These are phyloP conservation scores for Drosophila ochracea DNA, from an alignment of 2,888 invertebrate species.

Conservation along the genomic window DNA sequence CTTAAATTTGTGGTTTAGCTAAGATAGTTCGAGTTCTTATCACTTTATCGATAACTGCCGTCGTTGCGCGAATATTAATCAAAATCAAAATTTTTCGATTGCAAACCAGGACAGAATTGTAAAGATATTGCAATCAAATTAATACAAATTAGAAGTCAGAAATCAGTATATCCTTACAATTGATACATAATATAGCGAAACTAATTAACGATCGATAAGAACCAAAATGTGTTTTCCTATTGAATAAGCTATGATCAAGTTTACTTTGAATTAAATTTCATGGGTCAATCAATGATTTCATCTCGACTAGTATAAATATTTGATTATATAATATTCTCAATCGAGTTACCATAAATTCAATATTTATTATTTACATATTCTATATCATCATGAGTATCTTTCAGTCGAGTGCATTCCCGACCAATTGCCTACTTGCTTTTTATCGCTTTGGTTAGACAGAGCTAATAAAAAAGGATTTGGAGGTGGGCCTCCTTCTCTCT, in stretches of 20 bases:
- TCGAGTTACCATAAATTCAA: background rate
- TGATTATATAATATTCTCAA: background rate
- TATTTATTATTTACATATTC: background rate
- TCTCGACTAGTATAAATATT: background rate
- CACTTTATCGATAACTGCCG: no score
- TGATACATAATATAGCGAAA: background rate
- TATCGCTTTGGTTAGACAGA: slow-evolving; percentile 44
- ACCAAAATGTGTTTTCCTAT: no score
- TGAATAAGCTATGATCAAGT: no score
- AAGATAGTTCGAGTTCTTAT: background rate
- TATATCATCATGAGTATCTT: background rate
- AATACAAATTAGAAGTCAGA: background rate
- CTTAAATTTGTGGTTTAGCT: fast-evolving
- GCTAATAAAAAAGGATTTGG: slow-evolving; percentile 76
- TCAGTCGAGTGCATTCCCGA: background rate
- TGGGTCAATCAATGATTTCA: background rate
- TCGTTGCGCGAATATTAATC: no score
- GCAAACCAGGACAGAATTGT: background rate
- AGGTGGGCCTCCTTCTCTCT: slow-evolving; percentile 41
- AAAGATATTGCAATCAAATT: background rate
- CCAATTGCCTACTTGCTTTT: slow-evolving; percentile 26
- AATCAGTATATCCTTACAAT: background rate
- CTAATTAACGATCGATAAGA: background rate
- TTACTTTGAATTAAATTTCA: no score
- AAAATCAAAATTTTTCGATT: no score